These are phyloP conservation scores for Luffia ferchaultella DNA, from an alignment of 2,888 invertebrate species.

Conservation along the genomic window DNA sequence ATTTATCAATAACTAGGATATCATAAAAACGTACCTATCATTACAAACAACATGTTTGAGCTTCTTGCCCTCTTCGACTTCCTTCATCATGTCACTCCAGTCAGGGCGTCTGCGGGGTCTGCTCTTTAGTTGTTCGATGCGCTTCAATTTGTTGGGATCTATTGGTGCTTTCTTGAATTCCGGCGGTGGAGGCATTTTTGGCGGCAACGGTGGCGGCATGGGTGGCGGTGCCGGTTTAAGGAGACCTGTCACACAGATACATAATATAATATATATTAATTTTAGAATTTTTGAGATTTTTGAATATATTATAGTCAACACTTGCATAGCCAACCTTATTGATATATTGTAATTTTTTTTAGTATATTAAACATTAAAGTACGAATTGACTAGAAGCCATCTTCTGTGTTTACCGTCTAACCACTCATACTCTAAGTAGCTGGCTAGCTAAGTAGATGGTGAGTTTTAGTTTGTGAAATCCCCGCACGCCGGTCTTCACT, in stretches of 20 bases:
- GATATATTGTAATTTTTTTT: too few species aligned
- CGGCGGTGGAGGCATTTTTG: constrained; percentile 68
- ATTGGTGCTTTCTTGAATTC: constrained; percentile 69
- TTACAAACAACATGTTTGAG: constrained; percentile 86
- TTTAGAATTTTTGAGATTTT: too few species aligned
- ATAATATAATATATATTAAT: neutral
- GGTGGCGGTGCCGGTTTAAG: constrained; percentile 63
- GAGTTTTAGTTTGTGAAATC: too few species aligned
- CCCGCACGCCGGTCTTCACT: too few species aligned
- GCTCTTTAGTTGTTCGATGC: constrained; percentile 76
- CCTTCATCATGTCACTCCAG: constrained; percentile 91
- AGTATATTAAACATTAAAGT: too few species aligned
- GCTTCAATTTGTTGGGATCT: constrained; percentile 68
- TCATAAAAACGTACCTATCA: constrained; percentile 65
- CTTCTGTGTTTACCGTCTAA: too few species aligned
- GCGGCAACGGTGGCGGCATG: constrained; percentile 78
- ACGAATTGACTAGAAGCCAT: too few species aligned
- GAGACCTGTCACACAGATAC: constrained; percentile 30
- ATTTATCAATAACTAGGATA: neutral
- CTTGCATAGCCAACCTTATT: too few species aligned
- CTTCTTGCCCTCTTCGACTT: constrained; percentile 83
- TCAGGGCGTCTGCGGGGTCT: constrained; percentile 85
- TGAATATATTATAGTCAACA: too few species aligned
- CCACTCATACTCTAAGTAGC: too few species aligned
- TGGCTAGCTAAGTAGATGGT: too few species aligned